phyloP scores from a whole-genome alignment of 2,888 invertebrate species.

The Ceraclea dissimilis region DNA sequence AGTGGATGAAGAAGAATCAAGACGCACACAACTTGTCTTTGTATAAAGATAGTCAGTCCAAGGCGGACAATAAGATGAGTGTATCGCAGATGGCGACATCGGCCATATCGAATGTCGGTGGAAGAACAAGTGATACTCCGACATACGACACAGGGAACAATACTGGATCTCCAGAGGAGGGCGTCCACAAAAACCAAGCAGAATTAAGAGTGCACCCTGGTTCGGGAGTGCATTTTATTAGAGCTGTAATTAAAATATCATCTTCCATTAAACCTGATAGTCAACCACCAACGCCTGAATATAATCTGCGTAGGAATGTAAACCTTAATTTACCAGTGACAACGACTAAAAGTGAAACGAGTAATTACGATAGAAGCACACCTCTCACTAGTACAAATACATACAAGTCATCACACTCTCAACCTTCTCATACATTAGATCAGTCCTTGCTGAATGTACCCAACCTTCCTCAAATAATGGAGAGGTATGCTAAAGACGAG shows the following conservation, averaged over 20 bases:
- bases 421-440: constrained; percentile 44
- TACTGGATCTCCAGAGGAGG: constrained; percentile 5
- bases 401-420: constrained; percentile 27
- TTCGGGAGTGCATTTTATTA: constrained; percentile 13
- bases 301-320: constrained; percentile 9
- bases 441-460: constrained; percentile 47
- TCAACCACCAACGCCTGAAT: constrained; percentile 13
- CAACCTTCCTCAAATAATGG: constrained; percentile 54
- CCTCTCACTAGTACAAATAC: constrained; percentile 9
- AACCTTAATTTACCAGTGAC: constrained; percentile 11
- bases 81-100: constrained; percentile 2
- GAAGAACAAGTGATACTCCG: not conserved
- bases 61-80: constrained; percentile 12
- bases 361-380: constrained; percentile 8
- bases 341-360: constrained; percentile 6
- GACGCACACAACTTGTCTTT: constrained; percentile 13
- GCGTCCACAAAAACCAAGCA: constrained; percentile 11
- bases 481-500: constrained; percentile 50
- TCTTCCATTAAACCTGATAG: constrained; percentile 13
- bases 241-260: constrained; percentile 18
- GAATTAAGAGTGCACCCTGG: constrained; percentile 18
- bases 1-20: constrained; percentile 18
- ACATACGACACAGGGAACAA: constrained; percentile 5
- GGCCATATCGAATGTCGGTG: not conserved
- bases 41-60: constrained; percentile 11